Evolutionary conservation across 2,888 invertebrate genomes (phyloP).

Genomic region (Cantharis rufa): DNA sequence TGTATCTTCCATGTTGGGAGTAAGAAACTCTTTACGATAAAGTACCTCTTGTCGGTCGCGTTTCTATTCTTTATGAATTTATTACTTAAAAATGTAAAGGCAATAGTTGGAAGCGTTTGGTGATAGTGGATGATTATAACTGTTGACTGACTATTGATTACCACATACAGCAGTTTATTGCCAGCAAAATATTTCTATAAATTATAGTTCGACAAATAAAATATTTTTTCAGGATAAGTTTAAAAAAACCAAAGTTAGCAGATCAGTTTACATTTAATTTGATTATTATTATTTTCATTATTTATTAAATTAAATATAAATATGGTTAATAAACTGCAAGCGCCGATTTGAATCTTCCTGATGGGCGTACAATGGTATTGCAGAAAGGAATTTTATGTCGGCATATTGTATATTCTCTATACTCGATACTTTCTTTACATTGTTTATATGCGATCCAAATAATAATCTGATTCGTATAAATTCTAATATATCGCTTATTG

Average conservation of each 20-base stretch:
- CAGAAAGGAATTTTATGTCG: not conserved
- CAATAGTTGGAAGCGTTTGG: not conserved
- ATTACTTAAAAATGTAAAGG: not conserved
- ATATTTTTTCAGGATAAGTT: no score
- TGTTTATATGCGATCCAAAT: not conserved
- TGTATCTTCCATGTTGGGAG: conserved; percentile 36
- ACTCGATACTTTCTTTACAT: not conserved
- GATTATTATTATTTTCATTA: not conserved
- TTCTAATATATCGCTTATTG: conserved; percentile 46
- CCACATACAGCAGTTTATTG: not conserved
- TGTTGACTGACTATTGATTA: not conserved
- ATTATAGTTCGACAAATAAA: no score
- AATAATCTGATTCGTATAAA: conserved; percentile 45
- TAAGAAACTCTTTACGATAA: conserved; percentile 10
- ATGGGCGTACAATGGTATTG: not conserved
- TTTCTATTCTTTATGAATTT: not conserved
- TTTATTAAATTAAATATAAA: not conserved
- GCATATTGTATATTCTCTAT: not conserved
- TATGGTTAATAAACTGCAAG: not conserved
- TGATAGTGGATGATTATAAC: not conserved
- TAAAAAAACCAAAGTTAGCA: not conserved
- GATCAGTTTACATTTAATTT: not conserved
- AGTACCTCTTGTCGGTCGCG: conserved; percentile 15
- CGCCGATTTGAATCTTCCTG: not conserved
- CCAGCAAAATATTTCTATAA: not conserved